Evolutionary conservation across 1,140 invertebrate genomes (phyloP), one percentile per base, ranked within the genome.

Genomic region (Drosophila fuyamai): DNA sequence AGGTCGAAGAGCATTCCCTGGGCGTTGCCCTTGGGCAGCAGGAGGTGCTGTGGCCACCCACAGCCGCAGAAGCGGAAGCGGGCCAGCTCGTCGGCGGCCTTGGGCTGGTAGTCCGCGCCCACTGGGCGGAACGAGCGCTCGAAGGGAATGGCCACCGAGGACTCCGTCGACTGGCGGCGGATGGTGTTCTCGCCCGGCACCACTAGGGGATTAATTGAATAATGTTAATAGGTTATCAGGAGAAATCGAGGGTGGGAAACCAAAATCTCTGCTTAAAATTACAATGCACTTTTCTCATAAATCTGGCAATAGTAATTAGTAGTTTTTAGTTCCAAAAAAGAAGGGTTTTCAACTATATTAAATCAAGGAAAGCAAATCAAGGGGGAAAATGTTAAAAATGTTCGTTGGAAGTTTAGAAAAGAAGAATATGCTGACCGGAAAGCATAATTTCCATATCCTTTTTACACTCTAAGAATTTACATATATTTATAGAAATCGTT

Each of bases 101-200:
- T 91, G 2, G 92, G 88, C 32, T 84, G 81, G 56, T 84, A 76
- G 29, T 47, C 66, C 8, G 77, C 76, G 10, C 93, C 93, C 46
- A 95, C 85, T 56, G 95, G 93, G 12, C 94, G 92, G 93, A 96
- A 96, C 5, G 94, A 95, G 38, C 94, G 93, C 47, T 95, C 95
- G 66, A 94, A 95, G 4, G 95, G 94, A 78, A 95, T 95, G 0
- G 95, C 95, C 9, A 96, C 93, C n/a, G 94, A 94, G 1, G 95
- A 95, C 0, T 95, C 93, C 0, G 81, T 90, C 0, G 95, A 95
- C 2, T 83, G 78, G 40, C 95, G 93, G 2, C 90, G 92, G 12
- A 96, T 93, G 3, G 82, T 93, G 65, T 95, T 96, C 32, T 84
- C 84, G 3, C 94, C 94, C 6, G 94, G 93, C 56, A 92, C 92